A percentile compares a stretch with the other conserved stretches of the same genome.
Conservation (phyloP, 2,888 invertebrate species). For the Dendrolimus houi region DNA sequence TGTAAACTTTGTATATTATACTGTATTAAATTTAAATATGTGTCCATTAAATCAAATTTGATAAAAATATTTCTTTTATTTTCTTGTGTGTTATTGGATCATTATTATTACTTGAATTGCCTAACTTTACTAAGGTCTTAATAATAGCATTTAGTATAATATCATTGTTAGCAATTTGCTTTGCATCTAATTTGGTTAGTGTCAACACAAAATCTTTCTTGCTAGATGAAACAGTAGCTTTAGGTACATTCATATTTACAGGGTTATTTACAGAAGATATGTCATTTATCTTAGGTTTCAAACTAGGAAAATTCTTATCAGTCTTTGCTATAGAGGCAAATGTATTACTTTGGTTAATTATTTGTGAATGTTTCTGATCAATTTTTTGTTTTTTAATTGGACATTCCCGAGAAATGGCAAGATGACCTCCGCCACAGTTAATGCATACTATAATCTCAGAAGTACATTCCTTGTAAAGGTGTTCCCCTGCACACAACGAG, state of each 20-base stretch:
- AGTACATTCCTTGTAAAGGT: background rate
- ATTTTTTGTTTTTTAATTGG: background rate
- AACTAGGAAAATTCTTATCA: background rate
- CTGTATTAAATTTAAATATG: conserved; percentile 1
- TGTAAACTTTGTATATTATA: conserved; percentile 4
- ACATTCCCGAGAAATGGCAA: background rate
- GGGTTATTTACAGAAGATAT: background rate
- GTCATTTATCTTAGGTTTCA: background rate
- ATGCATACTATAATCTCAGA: background rate
- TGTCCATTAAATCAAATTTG: background rate
- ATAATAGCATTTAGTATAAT: background rate
- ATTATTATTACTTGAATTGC: background rate
- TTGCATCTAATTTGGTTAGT: background rate
- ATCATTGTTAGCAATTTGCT: background rate
- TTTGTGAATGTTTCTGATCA: background rate
- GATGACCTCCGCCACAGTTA: background rate
- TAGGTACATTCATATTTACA: background rate
- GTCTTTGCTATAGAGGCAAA: background rate
- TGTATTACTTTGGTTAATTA: background rate
- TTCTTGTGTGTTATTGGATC: background rate
- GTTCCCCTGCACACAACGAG: background rate
- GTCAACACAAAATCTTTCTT: no score
- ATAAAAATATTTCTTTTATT: background rate
- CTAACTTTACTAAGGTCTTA: background rate
- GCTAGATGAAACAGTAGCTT: no score